Conservation (phyloP, 2,113 vertebrate species). For the Siphamia tubifer region DNA sequence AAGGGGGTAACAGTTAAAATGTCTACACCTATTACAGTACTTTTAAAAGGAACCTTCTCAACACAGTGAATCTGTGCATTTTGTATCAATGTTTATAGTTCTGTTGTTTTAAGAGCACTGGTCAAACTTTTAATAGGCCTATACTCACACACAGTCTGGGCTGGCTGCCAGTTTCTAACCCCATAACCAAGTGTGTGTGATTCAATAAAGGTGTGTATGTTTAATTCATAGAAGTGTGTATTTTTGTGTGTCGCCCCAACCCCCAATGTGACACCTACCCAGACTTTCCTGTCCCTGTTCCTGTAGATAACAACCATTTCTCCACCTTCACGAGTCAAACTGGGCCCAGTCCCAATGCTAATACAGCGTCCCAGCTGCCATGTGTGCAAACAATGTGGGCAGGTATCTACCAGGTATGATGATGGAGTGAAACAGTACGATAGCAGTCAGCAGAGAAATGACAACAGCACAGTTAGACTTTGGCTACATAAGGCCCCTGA, state of each 20-base stretch:
- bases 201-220: not conserved
- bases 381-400: constrained; percentile 39
- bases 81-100: no score
- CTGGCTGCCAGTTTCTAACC: not conserved
- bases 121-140: not conserved
- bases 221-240: constrained; percentile 1
- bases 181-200: not conserved
- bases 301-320: constrained; percentile 58
- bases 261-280: constrained; percentile 43
- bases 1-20: no score
- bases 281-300: constrained; percentile 52
- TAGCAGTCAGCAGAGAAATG: constrained; percentile 10
- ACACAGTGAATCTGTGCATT: no score
- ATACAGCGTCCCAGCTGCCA: constrained; percentile 39
- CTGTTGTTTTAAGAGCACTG: not conserved
- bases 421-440: constrained; percentile 14
- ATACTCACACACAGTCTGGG: not conserved
- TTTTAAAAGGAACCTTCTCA: no score
- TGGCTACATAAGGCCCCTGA: not conserved
- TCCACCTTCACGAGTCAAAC: constrained; percentile 51
- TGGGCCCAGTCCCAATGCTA: constrained; percentile 55
- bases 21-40: no score
- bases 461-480: constrained; percentile 3
- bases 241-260: constrained; percentile 1
- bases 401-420: constrained; percentile 23